phyloP scores from a whole-genome alignment of 2,113 vertebrate species.

The Muscicapa adusta region DNA sequence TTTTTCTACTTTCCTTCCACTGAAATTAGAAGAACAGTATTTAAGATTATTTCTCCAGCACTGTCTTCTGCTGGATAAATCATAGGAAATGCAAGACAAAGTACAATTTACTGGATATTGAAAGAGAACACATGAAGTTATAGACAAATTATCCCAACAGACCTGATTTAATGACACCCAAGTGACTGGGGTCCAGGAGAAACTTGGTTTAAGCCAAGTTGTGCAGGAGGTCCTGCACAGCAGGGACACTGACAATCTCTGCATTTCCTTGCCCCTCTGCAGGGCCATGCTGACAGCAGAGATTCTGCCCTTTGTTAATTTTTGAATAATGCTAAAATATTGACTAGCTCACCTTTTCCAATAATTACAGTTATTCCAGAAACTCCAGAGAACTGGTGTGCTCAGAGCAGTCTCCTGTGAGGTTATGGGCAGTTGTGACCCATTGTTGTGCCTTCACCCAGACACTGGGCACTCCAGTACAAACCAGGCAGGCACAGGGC shows the following conservation, averaged over 20 bases:
- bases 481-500: neutral
- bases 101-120: neutral
- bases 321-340: neutral
- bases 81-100: neutral
- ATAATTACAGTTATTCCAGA: accelerated
- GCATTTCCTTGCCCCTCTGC: neutral
- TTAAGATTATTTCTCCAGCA: neutral
- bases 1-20: neutral
- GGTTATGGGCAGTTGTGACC: neutral
- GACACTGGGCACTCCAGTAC: neutral
- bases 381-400: neutral
- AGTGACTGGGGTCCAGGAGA: neutral
- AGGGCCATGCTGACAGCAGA: neutral
- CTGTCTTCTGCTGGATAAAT: neutral
- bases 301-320: neutral
- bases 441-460: neutral
- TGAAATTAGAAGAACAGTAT: neutral
- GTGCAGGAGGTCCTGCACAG: neutral
- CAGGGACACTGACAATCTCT: neutral
- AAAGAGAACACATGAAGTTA: neutral
- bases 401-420: neutral
- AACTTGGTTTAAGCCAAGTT: neutral
- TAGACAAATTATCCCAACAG: neutral
- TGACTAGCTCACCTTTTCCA: neutral
- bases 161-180: neutral